phyloP scores from a whole-genome alignment of 2,888 invertebrate species.

The Tinea trinotella region DNA sequence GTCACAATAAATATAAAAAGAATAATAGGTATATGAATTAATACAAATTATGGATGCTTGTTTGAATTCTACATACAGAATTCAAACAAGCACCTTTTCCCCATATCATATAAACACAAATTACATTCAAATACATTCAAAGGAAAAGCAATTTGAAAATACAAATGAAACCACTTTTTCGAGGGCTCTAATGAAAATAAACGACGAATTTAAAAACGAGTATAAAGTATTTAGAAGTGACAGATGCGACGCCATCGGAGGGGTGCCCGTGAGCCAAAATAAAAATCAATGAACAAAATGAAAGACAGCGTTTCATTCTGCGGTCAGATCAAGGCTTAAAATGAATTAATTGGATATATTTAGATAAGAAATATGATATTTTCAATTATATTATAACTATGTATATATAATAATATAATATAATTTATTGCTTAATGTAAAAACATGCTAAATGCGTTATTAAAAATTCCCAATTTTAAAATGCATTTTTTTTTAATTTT shows the following conservation, averaged over 20 bases:
- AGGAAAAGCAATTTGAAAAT: not conserved
- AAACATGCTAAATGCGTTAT: no score
- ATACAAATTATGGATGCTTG: no score
- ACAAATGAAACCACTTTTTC: constrained; percentile 1
- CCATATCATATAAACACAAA: not conserved
- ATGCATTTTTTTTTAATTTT: no score
- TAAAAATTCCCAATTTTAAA: no score
- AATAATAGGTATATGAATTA: no score
- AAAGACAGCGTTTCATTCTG: not conserved
- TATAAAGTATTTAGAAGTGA: constrained; percentile 11
- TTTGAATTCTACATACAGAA: no score
- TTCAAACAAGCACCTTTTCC: no score
- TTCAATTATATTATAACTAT: no score
- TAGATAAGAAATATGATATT: no score
- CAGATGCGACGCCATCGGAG: constrained; percentile 8
- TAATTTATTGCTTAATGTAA: no score
- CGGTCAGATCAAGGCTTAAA: not conserved
- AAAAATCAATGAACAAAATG: constrained; percentile 7
- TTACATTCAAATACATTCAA: not conserved
- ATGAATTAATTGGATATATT: not conserved
- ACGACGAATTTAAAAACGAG: constrained; percentile 3
- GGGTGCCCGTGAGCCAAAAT: not conserved
- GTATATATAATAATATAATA: no score
- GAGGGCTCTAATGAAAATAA: constrained; percentile 15
- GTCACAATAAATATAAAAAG: no score